Evolutionary conservation across 1,140 invertebrate species (phyloP).

Genomic region (Micrasema longulum): DNA sequence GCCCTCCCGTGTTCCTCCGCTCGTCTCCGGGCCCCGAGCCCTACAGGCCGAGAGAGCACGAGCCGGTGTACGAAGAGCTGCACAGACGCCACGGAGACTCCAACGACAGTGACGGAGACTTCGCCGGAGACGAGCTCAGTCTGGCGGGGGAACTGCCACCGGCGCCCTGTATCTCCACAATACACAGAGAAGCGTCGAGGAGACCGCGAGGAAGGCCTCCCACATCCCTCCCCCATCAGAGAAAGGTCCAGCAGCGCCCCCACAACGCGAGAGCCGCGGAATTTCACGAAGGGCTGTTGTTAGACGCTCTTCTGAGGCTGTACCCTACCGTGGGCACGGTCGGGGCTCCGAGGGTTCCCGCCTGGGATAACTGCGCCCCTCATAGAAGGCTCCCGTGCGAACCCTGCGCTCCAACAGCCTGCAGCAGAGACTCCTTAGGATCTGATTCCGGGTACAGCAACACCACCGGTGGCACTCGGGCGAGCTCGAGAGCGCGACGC

Average conservation of each 20-base stretch:
- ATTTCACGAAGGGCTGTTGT: constrained; percentile 69
- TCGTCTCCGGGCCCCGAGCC: constrained; percentile 51
- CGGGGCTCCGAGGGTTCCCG: constrained; percentile 57
- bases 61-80: constrained; percentile 65
- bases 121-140: constrained; percentile 67
- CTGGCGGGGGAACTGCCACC: constrained; percentile 66
- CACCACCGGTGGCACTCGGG: constrained; percentile 68
- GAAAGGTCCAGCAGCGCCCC: constrained; percentile 62
- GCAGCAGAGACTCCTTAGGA: constrained; percentile 63
- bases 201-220: constrained; percentile 57
- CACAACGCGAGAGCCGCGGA: constrained; percentile 60
- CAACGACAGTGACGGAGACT: constrained; percentile 65
- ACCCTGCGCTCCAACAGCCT: constrained; percentile 63
- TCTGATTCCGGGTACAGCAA: constrained; percentile 72
- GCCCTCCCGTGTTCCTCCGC: constrained; percentile 49
- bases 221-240: constrained; percentile 62
- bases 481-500: constrained; percentile 59
- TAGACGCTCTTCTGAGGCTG: constrained; percentile 70
- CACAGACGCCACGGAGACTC: constrained; percentile 61
- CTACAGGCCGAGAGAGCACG: constrained; percentile 56
- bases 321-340: constrained; percentile 70
- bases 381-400: constrained; percentile 61
- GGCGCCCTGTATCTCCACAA: constrained; percentile 50
- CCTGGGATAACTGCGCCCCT: constrained; percentile 57
- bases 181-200: constrained; percentile 59